Evolutionary conservation across 2,113 vertebrate species (phyloP), one percentile per base, ranked within the genome.

Genomic region (Bagarius yarrelli): DNA sequence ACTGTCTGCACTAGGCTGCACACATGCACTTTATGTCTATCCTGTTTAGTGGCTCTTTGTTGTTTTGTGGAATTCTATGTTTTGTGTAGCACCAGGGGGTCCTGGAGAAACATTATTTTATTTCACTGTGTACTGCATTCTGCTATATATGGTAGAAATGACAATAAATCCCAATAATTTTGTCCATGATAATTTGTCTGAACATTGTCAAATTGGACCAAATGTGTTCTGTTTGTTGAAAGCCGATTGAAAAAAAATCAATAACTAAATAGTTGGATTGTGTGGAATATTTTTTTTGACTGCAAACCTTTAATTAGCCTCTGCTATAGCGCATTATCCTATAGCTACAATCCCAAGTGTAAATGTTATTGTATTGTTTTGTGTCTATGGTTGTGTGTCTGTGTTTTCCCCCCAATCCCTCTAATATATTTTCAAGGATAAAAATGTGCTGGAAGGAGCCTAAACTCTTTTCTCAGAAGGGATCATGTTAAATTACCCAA

Each of bases 401-500:
- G 81, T 86, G 81, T 61, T 78, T 83, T 92, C 81, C 87, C 94
- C 92, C 92, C 90, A 73, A 90, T 90, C 89, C 27, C 53, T 18
- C 88, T 87, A 91, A 93, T 90, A 81, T 52, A 89, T 88, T 92
- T 76, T 67, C 61, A 80, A 78, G 72, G 25, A 74, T 81, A 74
- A 69, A n/a, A 82, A 80, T 47, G n/a, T 78, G 80, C 67, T 81
- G 80, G 69, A 83, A 73, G 92, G 92, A 93, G 89, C 87, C 90
- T 89, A 91, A 92, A 94, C 92, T 94, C 91, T 87, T 9, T 94
- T 94, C 93, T 93, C 93, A 88, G 87, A 95, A 92, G 89, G 92
- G 91, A 95, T 94, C 93, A 92, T 93, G 94, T 94, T 95, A 94
- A 96, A 95, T 94, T 94, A 96, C 94, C 94, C 94, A 88, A 90